Base-by-base conservation (phyloP, 2,888 invertebrate genomes). In the Uropetala carovei region DNA sequence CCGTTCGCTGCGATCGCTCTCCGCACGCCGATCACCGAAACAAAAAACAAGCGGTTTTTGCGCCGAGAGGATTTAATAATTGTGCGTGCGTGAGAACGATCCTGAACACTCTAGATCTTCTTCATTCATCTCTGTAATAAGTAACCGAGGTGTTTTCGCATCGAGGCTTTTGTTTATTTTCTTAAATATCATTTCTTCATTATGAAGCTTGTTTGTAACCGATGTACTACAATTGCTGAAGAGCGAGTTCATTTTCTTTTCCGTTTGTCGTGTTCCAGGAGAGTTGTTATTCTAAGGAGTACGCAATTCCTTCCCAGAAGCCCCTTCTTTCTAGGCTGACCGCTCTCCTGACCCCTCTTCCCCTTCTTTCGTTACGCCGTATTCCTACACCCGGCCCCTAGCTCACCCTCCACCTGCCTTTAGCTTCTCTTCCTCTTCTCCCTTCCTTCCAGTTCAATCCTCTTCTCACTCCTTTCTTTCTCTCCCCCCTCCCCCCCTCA, bases 1-100 rank as follows among this genome's bases (percentile, higher is more conserved):
- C 75, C 92, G 30, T 92, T 92, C 83, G 83, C 16, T 83, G 43
- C 57, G 83, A 57, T 83, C 83, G 83, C n/a, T 83, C 83, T 14
- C 83, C 18, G 57, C 56, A 18, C 43, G 43, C 43, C 43, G 5
- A 43, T 43, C 43, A 5, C 43, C 5, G 43, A 43, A 43, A 57
- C 56, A 57, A 30, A 56, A 56, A 30, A 83, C 11, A 30, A n/a
- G 83, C 83, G 82, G 82, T 64, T n/a, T 18, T 64, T 64, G 64
- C 64, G 16, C 11, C 64, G 64, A 7, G n/a, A 5, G 16, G n/a
- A 11, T 64, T 11, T 5, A 64, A 64, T n/a, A n/a, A 64, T 64
- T 64, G 64, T 7, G 60, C 1, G n/a, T 16, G 7, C 16, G 64
- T 64, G n/a, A 64, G 7, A 11, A 18, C 64, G 11, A 64, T 18